Conservation (phyloP, 2,113 vertebrate species). For the Stigmatopora nigra region DNA sequence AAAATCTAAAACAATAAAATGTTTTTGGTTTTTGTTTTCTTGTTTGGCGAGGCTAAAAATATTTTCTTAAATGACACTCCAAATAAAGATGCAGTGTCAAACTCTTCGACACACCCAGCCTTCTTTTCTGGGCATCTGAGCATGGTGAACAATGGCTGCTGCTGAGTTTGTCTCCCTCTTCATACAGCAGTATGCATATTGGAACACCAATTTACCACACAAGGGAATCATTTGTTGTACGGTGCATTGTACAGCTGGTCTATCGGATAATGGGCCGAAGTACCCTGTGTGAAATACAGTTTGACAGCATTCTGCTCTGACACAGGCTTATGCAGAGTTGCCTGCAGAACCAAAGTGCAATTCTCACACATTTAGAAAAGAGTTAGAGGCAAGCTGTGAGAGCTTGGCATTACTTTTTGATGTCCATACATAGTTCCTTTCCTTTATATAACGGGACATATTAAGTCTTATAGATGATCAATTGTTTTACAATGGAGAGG, state of each 20-base stretch:
- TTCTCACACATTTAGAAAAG: constrained; percentile 41
- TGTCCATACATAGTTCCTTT: constrained; percentile 10
- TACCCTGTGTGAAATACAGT: constrained; percentile 58
- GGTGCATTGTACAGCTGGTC: constrained; percentile 49
- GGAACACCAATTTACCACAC: constrained; percentile 48
- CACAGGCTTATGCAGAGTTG: constrained; percentile 40
- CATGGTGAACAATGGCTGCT: constrained; percentile 35
- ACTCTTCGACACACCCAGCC: too few species aligned
- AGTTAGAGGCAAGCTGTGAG: constrained; percentile 31
- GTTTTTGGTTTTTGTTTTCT: background rate
- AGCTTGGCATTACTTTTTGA: constrained; percentile 20
- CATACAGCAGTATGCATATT: constrained; percentile 46
- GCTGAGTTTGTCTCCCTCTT: constrained; percentile 35
- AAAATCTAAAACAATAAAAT: background rate
- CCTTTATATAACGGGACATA: background rate
- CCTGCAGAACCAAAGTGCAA: constrained; percentile 30
- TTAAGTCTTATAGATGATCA: background rate
- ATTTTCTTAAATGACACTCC: background rate
- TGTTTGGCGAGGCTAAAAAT: constrained; percentile 4
- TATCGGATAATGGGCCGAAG: constrained; percentile 60
- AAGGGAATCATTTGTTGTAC: constrained; percentile 47
- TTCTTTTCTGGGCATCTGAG: constrained; percentile 11
- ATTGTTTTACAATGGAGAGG: background rate
- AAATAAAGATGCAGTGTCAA: constrained; percentile 20
- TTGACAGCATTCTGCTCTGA: constrained; percentile 59